Evolutionary conservation across 2,888 invertebrate species (phyloP).

Genomic region (Cancer borealis): DNA sequence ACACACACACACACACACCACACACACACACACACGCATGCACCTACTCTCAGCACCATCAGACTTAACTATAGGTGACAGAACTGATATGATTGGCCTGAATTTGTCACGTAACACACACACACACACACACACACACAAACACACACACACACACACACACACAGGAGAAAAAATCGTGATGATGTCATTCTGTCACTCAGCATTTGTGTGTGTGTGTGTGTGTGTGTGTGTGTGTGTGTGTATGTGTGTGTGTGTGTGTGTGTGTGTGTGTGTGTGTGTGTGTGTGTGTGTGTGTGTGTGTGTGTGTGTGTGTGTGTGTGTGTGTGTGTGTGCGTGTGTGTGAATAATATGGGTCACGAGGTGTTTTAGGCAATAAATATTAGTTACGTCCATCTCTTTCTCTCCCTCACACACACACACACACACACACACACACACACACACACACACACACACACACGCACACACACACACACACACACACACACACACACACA

Average conservation of each 20-base stretch:
- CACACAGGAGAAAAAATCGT: neutral
- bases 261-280: neutral
- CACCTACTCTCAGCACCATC: neutral
- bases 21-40: neutral
- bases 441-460: neutral
- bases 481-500: neutral
- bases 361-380: conserved; percentile 24
- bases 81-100: too few relatives aligned
- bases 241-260: conserved; percentile 5
- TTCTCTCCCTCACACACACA: neutral
- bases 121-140: conserved; percentile 53
- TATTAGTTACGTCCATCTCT: neutral
- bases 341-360: neutral
- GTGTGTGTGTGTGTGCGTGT: conserved; percentile 29
- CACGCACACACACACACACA: neutral
- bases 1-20: conserved; percentile 53
- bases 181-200: neutral
- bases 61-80: too few relatives aligned
- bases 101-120: conserved; percentile 13
- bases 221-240: conserved; percentile 34
- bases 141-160: conserved; percentile 44
- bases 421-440: conserved; percentile 21
- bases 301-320: conserved; percentile 24
- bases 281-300: conserved; percentile 34
- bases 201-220: neutral